Evolutionary conservation across 2,888 invertebrate species (phyloP), one percentile per base, ranked within the genome.

Genomic region (Drosophila neotestacea): DNA sequence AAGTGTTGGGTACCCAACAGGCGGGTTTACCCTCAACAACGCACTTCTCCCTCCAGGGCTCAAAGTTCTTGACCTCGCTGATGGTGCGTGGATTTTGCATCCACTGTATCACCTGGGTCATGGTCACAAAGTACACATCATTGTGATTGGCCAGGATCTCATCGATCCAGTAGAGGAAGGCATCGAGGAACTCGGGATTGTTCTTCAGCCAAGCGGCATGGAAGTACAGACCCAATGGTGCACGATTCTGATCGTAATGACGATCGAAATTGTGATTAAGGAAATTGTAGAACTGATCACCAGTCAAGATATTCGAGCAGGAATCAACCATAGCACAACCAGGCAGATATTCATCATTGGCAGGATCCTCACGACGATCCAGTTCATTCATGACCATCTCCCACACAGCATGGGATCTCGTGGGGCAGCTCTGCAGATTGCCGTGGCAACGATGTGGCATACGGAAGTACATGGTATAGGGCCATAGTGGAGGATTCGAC

Each of bases 31-130:
- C 97, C 88, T 97, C 96, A n/a, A 97, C 97, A 50, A 95, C 94
- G 91, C 98, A 98, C 95, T 97, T 97, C 93, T 98, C 98, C 94
- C 96, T 96, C 97, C 98, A 98, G 52, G 97, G 96, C 92, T 98
- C 97, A 93, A 98, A 98, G 94, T 96, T 97, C 94, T 97, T 97
- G 55, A 96, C 96, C 92, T 97, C 97, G 63, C 95, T 94, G 81
- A 96, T 91, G 11, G 97, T 97, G 70, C 96, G 94, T 48, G 98
- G 98, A 92, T 97, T 97, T 91, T 98, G 98, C 91, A 98, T 97
- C 98, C 98, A 98, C 91, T 98, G 98, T 84, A 98, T 97, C 6
- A 97, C 97, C 92, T 97, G 97, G n/a, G 98, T 98, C 97, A 97
- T 98, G 68, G 98, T 98, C 13, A 97, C 97, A 92, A 98, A 98